A percentile compares a stretch with the other conserved stretches of the same genome.
These are phyloP conservation scores for Pollimyrus isidori DNA, from an alignment of 2,113 vertebrate species.

Conservation along the genomic window DNA sequence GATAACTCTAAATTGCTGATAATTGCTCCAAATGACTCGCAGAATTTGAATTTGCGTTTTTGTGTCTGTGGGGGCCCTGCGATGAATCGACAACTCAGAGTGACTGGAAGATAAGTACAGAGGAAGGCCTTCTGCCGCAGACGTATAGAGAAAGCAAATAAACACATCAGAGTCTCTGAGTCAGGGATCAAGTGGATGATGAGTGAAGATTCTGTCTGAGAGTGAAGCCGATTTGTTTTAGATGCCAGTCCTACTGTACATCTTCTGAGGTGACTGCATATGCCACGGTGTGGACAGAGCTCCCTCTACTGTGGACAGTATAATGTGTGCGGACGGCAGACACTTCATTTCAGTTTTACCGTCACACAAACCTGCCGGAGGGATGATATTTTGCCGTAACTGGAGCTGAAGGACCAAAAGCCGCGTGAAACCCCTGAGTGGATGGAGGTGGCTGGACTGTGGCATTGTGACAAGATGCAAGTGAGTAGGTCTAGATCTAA, in stretches of 20 bases:
- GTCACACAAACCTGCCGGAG: neutral
- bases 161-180: neutral
- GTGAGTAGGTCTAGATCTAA: neutral
- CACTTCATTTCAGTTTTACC: neutral
- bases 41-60: neutral
- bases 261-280: neutral
- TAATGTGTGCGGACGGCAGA: neutral
- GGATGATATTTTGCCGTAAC: neutral
- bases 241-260: neutral
- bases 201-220: neutral
- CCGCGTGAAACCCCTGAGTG: neutral
- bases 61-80: neutral
- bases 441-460: neutral
- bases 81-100: neutral
- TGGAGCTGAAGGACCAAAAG: neutral
- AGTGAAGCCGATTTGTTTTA: neutral
- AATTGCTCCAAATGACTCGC: neutral
- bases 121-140: neutral
- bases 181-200: neutral
- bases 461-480: neutral
- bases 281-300: neutral
- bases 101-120: neutral
- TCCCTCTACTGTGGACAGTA: neutral
- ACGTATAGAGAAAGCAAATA: neutral
- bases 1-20: neutral